Percentiles rank a stretch among this genome's conserved stretches.
These are phyloP conservation scores for Porites lutea DNA, from an alignment of 64 coral and sea anemone genomes.

Conservation along the genomic window DNA sequence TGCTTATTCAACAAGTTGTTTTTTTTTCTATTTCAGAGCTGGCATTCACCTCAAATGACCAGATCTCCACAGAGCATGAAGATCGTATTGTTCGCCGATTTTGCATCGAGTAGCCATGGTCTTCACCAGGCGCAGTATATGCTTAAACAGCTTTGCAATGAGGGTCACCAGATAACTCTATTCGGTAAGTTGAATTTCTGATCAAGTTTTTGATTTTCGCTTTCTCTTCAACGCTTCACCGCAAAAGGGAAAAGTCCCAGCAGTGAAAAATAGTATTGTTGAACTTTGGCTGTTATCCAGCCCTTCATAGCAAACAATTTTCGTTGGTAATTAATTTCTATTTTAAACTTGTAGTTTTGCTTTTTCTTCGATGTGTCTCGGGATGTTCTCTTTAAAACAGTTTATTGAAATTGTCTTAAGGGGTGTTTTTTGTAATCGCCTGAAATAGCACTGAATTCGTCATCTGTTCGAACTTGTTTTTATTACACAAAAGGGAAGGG, in stretches of 20 bases:
- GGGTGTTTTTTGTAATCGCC: not conserved
- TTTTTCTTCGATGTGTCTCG: too few relatives aligned
- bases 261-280: not conserved
- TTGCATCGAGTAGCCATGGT: constrained; percentile 77
- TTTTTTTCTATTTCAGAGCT: not conserved
- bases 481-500: not conserved
- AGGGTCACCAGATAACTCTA: constrained; percentile 86
- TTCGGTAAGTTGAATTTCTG: constrained; percentile 72
- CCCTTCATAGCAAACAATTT: not conserved
- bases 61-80: constrained; percentile 73
- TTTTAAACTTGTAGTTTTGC: too few relatives aligned
- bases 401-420: not conserved
- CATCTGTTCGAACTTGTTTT: not conserved
- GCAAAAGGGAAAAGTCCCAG: constrained; percentile 15
- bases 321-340: not conserved
- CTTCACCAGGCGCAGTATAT: constrained; percentile 91
- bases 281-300: not conserved
- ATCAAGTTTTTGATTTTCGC: not conserved
- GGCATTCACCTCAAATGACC: not conserved
- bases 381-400: not conserved
- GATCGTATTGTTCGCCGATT: constrained; percentile 93
- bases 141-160: constrained; percentile 86
- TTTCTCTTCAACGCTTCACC: not conserved
- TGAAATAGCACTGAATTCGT: not conserved
- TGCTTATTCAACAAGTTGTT: not conserved